Percentiles rank a stretch among this genome's conserved stretches.
phyloP scores from a whole-genome alignment of 23 tunicate genomes.

The Corella eumyota region DNA sequence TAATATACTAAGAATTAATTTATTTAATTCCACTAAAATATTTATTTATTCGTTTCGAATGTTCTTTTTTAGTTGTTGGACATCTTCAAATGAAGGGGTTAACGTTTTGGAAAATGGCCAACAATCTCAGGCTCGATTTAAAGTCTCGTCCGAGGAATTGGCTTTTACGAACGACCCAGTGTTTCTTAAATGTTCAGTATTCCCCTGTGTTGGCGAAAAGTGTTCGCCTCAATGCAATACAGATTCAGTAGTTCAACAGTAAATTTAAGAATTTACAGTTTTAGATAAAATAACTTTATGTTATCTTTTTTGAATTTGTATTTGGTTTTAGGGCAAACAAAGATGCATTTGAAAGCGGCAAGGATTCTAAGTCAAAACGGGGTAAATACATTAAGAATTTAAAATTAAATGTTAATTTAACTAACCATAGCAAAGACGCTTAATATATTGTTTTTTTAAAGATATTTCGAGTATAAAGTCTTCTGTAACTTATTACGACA shows the following conservation, averaged over 20 bases:
- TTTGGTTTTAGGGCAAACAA: too few relatives aligned
- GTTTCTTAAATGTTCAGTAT: constrained; percentile 12
- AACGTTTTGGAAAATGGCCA: constrained; percentile 18
- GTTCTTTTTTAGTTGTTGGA: background rate
- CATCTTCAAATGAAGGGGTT: background rate
- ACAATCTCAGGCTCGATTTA: constrained; percentile 14
- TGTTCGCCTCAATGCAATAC: constrained; percentile 20
- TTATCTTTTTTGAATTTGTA: background rate
- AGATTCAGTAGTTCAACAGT: background rate
- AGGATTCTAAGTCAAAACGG: too few relatives aligned
- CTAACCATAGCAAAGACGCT: too few relatives aligned
- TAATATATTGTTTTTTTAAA: too few relatives aligned
- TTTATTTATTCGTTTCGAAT: background rate
- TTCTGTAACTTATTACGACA: constrained; percentile 9
- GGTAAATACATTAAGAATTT: too few relatives aligned
- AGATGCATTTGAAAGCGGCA: too few relatives aligned
- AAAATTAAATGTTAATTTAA: too few relatives aligned
- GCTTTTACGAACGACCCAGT: constrained; percentile 9
- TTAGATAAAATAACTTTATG: background rate
- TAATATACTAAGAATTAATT: background rate
- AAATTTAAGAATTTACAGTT: background rate
- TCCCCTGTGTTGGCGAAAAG: constrained; percentile 15
- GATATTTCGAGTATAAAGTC: too few relatives aligned
- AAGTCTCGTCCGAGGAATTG: constrained; percentile 5
- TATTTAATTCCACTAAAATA: background rate